Conservation (phyloP, 2,797 vertebrate genomes). For the Aythya fuligula region DNA sequence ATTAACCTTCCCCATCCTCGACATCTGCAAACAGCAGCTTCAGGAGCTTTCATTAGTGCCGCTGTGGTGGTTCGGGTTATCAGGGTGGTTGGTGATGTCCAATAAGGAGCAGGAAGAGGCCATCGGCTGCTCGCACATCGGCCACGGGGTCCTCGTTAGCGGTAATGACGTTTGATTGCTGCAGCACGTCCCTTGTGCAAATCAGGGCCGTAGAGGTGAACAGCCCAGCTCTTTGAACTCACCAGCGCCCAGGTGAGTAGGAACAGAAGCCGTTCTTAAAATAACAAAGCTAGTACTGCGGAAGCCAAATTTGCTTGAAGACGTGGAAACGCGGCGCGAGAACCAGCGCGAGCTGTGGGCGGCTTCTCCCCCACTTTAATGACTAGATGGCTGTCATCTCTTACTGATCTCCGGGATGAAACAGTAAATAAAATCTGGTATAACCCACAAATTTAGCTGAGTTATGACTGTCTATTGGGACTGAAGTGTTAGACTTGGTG, state of each 20-base stretch:
- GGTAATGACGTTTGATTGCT: not conserved
- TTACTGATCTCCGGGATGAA: conserved; percentile 69
- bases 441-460: conserved; percentile 73
- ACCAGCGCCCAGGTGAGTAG: not conserved
- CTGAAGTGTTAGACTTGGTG: conserved; percentile 37
- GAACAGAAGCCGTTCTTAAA: not conserved
- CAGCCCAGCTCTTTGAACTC: not conserved
- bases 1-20: not conserved
- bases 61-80: not conserved
- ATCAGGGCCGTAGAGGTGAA: not conserved
- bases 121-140: not conserved
- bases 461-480: conserved; percentile 65
- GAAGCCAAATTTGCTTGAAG: not conserved
- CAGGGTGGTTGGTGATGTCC: fast-evolving
- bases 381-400: conserved; percentile 76
- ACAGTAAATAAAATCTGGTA: conserved; percentile 80
- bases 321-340: not conserved
- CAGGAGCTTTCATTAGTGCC: not conserved
- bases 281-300: not conserved
- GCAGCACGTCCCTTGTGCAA: not conserved
- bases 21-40: not conserved
- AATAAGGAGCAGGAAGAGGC: not conserved
- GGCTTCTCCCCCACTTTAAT: conserved; percentile 70
- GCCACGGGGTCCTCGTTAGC: not conserved
- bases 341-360: conserved; percentile 28